Base-by-base conservation (phyloP, 2,888 invertebrate genomes). In the Agrochola lota region DNA sequence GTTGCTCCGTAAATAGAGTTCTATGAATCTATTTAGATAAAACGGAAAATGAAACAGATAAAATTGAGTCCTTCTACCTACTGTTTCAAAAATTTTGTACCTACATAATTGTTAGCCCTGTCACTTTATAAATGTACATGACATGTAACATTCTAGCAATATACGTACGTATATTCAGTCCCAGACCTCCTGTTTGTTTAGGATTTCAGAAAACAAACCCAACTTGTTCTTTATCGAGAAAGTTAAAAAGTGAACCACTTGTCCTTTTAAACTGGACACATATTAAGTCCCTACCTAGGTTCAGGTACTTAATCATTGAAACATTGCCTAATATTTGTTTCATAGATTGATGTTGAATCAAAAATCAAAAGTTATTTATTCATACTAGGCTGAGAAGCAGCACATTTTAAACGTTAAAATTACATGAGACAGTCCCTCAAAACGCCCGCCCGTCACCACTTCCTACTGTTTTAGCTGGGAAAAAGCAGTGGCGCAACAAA, bases 201-300 rank as follows among this genome's bases (percentile, higher is more conserved):
- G 86, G 86, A 87, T 86, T 89, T 84, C 79, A 86, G 73, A 66
- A 86, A 79, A 81, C 78, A 83, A 84, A 71, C 67, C 43, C 52
- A 86, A 80, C 68, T 75, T 40, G 64, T 74, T 76, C 40, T 81
- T 60, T 67, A 72, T 71, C 73, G 80, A 68, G 66, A 77, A 80
- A 81, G 63, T 74, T 73, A 35, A 43, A n/a, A 49, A 68, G 30
- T 43, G 30, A 57, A 20, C 55, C 35, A 55, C 17, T 70, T 55
- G 71, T 55, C 12, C 12, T 23, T n/a, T 46, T 15, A 1, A 67
- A 46, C 62, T 35, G 59, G 15, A 20, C 9, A 35, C 66, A 55
- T 46, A 26, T 49, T 8, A 43, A 40, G 26, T 63, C 43, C 17
- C 35, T 8, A 15, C 9, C 23, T 35, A 52, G 15, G 23, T 23